Evolutionary conservation across 2,888 invertebrate genomes (phyloP).

Genomic region (Gnatocerus cornutus): DNA sequence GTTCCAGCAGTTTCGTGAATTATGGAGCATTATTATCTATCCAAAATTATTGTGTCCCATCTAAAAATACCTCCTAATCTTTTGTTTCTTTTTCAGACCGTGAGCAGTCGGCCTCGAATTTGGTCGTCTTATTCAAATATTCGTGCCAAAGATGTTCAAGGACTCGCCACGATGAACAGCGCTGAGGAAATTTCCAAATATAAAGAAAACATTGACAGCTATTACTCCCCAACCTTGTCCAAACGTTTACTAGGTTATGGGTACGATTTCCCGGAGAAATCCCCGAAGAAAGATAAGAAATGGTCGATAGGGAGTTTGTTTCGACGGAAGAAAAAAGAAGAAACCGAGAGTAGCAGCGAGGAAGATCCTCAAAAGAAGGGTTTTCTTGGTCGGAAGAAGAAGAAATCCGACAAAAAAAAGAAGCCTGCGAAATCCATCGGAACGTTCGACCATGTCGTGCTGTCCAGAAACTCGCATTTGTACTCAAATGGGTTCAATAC

Average conservation of each 20-base stretch:
- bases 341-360: slow-evolving; percentile 73
- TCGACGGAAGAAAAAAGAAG: slow-evolving; percentile 82
- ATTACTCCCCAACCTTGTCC: slow-evolving; percentile 63
- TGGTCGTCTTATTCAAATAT: slow-evolving; percentile 69
- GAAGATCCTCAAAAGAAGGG: slow-evolving; percentile 61
- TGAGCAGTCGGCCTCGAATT: slow-evolving; percentile 69
- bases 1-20: neutral
- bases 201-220: slow-evolving; percentile 56
- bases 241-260: slow-evolving; percentile 71
- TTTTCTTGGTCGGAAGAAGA: slow-evolving; percentile 69
- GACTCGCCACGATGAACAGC: slow-evolving; percentile 65
- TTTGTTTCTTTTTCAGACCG: slow-evolving; percentile 68
- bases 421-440: slow-evolving; percentile 73
- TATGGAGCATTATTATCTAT: slow-evolving; percentile 32
- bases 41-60: slow-evolving; percentile 14
- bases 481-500: slow-evolving; percentile 56
- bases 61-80: slow-evolving; percentile 17
- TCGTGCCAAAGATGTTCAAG: slow-evolving; percentile 62
- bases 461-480: slow-evolving; percentile 57
- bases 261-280: slow-evolving; percentile 71
- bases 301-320: slow-evolving; percentile 89
- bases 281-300: slow-evolving; percentile 78
- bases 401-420: slow-evolving; percentile 72
- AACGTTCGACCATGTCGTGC: slow-evolving; percentile 80
- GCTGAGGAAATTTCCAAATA: slow-evolving; percentile 64